phyloP scores from a whole-genome alignment of 1,140 invertebrate genomes.

The Archivesica marissinica region DNA sequence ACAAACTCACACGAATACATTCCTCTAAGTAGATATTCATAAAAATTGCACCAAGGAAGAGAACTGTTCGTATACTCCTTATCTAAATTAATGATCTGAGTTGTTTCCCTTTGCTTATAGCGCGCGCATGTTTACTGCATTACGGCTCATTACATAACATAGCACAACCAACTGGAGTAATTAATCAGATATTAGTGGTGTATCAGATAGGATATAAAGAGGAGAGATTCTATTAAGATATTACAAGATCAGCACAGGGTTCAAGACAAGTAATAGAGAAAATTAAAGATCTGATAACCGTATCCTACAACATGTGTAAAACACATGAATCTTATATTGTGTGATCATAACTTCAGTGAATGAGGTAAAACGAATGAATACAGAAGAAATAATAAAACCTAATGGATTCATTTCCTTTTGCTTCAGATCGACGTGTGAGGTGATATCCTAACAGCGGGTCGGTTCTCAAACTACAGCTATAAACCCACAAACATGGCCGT shows the following conservation, averaged over 20 bases:
- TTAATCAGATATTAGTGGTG: too few relatives aligned
- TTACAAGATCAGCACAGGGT: neutral
- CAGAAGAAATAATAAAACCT: slow-evolving; percentile 41
- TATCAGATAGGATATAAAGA: neutral
- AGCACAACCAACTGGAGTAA: too few relatives aligned
- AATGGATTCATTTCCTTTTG: slow-evolving; percentile 41
- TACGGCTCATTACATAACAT: too few relatives aligned
- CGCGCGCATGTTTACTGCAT: neutral
- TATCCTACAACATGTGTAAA: slow-evolving; percentile 29
- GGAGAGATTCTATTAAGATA: slow-evolving; percentile 1
- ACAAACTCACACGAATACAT: too few relatives aligned
- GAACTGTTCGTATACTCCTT: too few relatives aligned
- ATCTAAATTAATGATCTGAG: neutral
- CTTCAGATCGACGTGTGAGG: slow-evolving; percentile 39
- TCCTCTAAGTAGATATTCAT: too few relatives aligned
- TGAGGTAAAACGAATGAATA: neutral
- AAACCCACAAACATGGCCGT: slow-evolving; percentile 35
- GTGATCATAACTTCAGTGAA: neutral
- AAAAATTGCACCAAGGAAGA: too few relatives aligned
- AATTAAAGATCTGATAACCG: neutral
- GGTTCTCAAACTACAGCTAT: neutral
- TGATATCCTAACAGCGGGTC: slow-evolving; percentile 30
- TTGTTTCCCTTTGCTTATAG: neutral
- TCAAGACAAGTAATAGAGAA: neutral
- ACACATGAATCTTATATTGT: slow-evolving; percentile 29